Percentiles rank a stretch among this genome's conserved stretches.
Conservation (phyloP, 1,140 invertebrate species). For the Rhopalosiphum maidis region DNA sequence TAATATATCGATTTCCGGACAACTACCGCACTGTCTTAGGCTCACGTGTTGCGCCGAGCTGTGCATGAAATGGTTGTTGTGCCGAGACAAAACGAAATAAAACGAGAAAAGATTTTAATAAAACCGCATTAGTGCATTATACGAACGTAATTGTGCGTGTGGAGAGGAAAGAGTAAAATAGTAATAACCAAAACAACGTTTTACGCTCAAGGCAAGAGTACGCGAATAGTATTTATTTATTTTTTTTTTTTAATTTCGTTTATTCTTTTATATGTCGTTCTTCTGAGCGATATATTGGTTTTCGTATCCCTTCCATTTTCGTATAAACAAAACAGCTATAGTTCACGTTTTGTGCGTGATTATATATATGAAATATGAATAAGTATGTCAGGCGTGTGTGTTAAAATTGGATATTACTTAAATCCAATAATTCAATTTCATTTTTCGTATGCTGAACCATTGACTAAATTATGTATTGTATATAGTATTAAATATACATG, state of each 20-base stretch:
- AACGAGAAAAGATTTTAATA: conserved; percentile 3
- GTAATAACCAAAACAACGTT: neutral
- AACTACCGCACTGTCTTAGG: neutral
- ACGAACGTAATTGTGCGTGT: neutral
- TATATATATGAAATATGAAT: neutral
- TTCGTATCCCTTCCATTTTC: neutral
- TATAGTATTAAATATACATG: neutral
- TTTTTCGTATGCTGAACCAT: neutral
- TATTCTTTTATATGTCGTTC: neutral
- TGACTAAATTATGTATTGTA: neutral
- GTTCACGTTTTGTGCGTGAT: neutral
- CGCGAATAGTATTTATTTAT: neutral
- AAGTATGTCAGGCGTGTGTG: neutral
- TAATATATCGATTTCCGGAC: conserved; percentile 15
- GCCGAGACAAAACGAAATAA: neutral
- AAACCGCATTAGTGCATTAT: neutral
- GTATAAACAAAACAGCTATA: neutral
- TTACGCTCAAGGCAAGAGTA: neutral
- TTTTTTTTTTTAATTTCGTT: neutral
- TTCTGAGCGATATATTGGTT: neutral
- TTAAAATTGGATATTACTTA: conserved; percentile 1
- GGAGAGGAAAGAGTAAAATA: neutral
- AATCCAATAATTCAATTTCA: neutral
- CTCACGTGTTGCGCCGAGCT: neutral
- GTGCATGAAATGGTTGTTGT: neutral